These are phyloP conservation scores for Stenotaenia linearis DNA, from an alignment of 2,888 invertebrate genomes.

Conservation along the genomic window DNA sequence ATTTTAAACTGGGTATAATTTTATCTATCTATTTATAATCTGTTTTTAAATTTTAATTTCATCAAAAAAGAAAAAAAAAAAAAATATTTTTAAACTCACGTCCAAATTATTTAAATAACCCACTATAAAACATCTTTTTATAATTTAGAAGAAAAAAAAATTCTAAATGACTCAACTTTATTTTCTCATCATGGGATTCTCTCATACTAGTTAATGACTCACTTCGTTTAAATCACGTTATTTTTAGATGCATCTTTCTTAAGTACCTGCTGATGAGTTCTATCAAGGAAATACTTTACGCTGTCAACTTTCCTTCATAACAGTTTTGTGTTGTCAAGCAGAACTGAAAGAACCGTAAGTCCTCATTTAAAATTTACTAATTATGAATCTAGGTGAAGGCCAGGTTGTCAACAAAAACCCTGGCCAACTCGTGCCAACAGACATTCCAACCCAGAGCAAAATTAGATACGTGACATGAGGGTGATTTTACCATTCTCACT, in stretches of 20 bases:
- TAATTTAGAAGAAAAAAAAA: too few relatives aligned
- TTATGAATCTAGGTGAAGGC: conserved; percentile 6
- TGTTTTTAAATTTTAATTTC: neutral
- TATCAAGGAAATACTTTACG: neutral
- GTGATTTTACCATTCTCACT: neutral
- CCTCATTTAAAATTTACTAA: neutral
- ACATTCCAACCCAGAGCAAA: neutral
- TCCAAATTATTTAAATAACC: too few relatives aligned
- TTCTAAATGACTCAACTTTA: neutral
- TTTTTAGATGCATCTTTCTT: neutral
- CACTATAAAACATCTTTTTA: too few relatives aligned
- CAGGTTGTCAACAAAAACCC: neutral
- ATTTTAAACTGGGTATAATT: conserved; percentile 1
- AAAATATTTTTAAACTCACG: too few relatives aligned
- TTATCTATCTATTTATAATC: conserved; percentile 2
- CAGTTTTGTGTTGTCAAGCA: neutral
- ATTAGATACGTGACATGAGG: neutral
- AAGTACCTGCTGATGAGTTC: neutral
- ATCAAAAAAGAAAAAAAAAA: too few relatives aligned
- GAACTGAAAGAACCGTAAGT: neutral
- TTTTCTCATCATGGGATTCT: conserved; percentile 3
- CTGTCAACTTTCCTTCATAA: neutral
- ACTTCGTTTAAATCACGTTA: neutral
- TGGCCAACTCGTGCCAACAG: neutral
- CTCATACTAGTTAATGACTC: neutral